Evolutionary conservation across 2,797 vertebrate genomes (phyloP), one percentile per base, ranked within the genome.

Genomic region (Staurois parvus): DNA sequence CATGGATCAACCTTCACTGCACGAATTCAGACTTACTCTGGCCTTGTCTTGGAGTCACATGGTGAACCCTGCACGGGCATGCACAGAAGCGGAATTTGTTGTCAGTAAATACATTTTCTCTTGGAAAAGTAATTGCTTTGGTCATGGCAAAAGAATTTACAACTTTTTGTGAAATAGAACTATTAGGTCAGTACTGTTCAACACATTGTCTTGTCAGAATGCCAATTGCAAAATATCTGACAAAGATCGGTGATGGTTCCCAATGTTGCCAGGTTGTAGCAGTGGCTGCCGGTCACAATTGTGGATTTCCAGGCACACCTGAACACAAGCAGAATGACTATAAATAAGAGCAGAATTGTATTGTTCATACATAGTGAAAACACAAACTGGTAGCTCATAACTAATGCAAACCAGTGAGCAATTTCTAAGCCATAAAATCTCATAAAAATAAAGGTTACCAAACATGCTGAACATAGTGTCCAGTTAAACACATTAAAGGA

Each of bases 41-140:
- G 12, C 11, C 26, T 21, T 10, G 45, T 48, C 74, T 79, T 79
- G 85, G 75, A 86, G 75, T 86, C 85, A 73, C 74, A 45, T 68
- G 69, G 67, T 67, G 32, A 45, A 59, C 80, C 75, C 52, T 79
- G 85, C 80, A 86, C 68, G 21, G 80, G 59, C 85, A 86, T 83
- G 85, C 85, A 86, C 80, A 86, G 85, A 86, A 86, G 85, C 85
- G 85, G 85, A 86, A 45, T 83, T 83, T 83, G 30, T 79, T 68
- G 68, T 72, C 69, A 17, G 76, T 56, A 78, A 73, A 64, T 26
- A 56, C 6, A 48, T 30, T 79, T 34, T 45, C 30, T 45, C 26
- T 69, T 32, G 28, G 28, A 30, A 30, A 28, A 24, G 9, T 3
- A 56, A 56, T 40, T 26, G 24, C 2, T 76, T 85, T 70, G 42